A percentile compares a stretch with the other conserved stretches of the same genome.
Evolutionary conservation across 2,797 vertebrate species (phyloP).

Genomic region (Lithobates pipiens): DNA sequence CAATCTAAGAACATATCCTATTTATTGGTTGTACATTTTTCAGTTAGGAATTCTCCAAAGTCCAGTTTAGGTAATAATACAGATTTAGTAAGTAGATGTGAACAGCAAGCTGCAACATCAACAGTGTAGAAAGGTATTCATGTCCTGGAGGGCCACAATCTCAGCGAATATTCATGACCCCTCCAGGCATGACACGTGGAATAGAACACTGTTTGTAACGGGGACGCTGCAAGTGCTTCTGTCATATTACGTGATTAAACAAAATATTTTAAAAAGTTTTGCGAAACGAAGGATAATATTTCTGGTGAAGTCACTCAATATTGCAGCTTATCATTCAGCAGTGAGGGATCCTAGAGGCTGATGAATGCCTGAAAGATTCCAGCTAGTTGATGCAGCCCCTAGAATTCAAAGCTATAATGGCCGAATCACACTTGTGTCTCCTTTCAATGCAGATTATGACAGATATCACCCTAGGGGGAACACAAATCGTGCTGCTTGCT

Average conservation of each 20-base stretch:
- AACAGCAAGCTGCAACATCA: not conserved
- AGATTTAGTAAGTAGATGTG: slow-evolving; percentile 1
- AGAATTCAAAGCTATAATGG: slow-evolving; percentile 8
- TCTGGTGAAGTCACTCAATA: not conserved
- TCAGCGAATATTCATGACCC: slow-evolving; percentile 4
- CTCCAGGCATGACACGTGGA: slow-evolving; percentile 1
- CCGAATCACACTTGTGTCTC: not conserved
- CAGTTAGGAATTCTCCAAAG: not conserved
- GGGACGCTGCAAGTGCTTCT: not conserved
- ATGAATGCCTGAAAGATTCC: slow-evolving; percentile 8
- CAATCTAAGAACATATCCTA: not conserved
- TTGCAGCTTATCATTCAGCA: not conserved
- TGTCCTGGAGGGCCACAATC: slow-evolving; percentile 9
- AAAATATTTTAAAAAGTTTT: not conserved
- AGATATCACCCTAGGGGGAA: slow-evolving; percentile 4
- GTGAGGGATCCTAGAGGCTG: not conserved
- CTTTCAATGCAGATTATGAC: slow-evolving; percentile 7
- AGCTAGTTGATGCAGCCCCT: not conserved
- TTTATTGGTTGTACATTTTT: not conserved
- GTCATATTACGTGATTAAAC: too few relatives aligned
- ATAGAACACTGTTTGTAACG: not conserved
- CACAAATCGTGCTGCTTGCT: not conserved
- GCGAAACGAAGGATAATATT: not conserved
- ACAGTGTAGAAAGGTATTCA: slow-evolving; percentile 6
- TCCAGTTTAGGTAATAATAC: not conserved